A percentile compares a stretch with the other conserved stretches of the same genome.
Conservation (phyloP, 2,797 vertebrate species). For the Parauchenoglanis ngamensis region DNA sequence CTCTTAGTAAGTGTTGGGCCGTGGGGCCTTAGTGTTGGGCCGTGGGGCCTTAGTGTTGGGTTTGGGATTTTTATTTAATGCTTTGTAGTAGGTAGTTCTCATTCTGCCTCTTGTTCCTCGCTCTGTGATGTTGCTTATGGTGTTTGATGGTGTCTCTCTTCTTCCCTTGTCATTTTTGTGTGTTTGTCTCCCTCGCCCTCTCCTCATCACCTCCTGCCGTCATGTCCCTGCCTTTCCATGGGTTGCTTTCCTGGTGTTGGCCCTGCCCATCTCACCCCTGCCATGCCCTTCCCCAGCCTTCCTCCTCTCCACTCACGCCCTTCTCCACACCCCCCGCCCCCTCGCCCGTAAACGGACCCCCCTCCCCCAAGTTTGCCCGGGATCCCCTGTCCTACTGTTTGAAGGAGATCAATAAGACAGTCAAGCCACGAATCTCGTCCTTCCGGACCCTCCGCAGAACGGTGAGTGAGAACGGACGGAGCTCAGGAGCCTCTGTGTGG, state of each 20-base stretch:
- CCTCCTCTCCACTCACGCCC: slow-evolving; percentile 77
- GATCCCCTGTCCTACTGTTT: slow-evolving; percentile 92
- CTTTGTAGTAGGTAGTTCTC: slow-evolving; percentile 27
- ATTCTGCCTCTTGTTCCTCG: slow-evolving; percentile 68
- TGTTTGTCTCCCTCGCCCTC: slow-evolving; percentile 46
- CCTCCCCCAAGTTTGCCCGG: slow-evolving; percentile 90
- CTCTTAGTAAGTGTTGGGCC: neutral
- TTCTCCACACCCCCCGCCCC: slow-evolving; percentile 76
- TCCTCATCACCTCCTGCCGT: slow-evolving; percentile 54
- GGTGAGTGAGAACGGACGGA: slow-evolving; percentile 81
- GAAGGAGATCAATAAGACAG: slow-evolving; percentile 96
- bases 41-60: slow-evolving; percentile 22
- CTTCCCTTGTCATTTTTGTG: slow-evolving; percentile 73
- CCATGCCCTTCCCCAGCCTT: slow-evolving; percentile 59
- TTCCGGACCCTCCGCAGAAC: slow-evolving; percentile 88
- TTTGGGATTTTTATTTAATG: slow-evolving; percentile 25
- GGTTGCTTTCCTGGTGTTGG: slow-evolving; percentile 68
- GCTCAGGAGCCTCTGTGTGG: slow-evolving; percentile 28
- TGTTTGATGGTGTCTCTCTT: slow-evolving; percentile 81
- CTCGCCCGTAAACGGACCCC: slow-evolving; percentile 86
- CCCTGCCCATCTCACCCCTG: slow-evolving; percentile 69
- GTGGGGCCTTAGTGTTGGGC: neutral
- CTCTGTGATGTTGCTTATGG: slow-evolving; percentile 76
- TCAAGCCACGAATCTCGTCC: slow-evolving; percentile 93
- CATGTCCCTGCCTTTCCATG: slow-evolving; percentile 57